Base-by-base conservation (phyloP, 2,797 vertebrate species). In the Melanotaenia pygmaea region DNA sequence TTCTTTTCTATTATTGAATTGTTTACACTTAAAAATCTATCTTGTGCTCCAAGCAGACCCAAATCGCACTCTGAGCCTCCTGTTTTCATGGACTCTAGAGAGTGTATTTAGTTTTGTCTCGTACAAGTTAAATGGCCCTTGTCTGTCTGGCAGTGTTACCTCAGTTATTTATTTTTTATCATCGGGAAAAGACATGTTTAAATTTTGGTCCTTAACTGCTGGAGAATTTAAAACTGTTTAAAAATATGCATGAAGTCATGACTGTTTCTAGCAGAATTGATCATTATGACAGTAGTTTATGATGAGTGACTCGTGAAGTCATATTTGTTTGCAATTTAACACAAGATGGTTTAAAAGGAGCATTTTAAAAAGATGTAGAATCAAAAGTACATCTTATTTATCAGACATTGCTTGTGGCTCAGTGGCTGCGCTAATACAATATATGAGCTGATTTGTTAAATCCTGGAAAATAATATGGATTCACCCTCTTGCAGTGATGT, bases 1-100 rank as follows among this genome's bases (percentile, higher is more conserved):
- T 92, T 90, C 76, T 90, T 70, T 78, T 77, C 73, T 74, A 81
- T 91, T 92, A 88, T 89, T 87, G 67, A 91, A 91, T 81, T 93
- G 92, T 93, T 93, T 93, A 91, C 84, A 70, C 82, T 89, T 20
- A 76, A 87, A 20, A 86, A 87, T 79, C 32, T 77, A 68, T 90
- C 73, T 78, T 82, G 79, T 80, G 68, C 67, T 51, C 54, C 28
- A 9, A 85, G 64, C 82, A 91, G 87, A 82, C 77, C 76, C 82
- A 91, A 94, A 91, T 80, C 68, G 64, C 65, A 66, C 74, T 90
- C 74, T 79, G 87, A 90, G 89, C 88, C 70, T 77, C 74, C 77
- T 87, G 83, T 84, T 89, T 89, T 93, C 83, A 86, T 79, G 86
- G 84, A 90, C 83, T 82, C 79, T 67, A 70, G 70, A 85, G 86